Evolutionary conservation across 2,797 vertebrate genomes (phyloP).

Genomic region (Molossus alvarezi): DNA sequence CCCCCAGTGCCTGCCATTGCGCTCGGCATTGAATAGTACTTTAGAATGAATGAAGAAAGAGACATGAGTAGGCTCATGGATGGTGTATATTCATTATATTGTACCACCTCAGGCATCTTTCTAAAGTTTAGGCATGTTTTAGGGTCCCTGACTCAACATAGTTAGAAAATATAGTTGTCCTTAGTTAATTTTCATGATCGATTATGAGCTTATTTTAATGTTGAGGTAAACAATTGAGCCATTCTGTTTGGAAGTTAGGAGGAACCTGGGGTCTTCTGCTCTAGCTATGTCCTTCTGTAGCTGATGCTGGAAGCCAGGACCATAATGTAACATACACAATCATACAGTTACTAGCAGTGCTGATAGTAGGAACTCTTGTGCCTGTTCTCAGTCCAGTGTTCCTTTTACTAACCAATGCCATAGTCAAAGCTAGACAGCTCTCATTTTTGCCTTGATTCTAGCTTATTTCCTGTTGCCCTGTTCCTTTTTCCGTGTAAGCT

Average conservation of each 20-base stretch:
- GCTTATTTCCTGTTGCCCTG: neutral
- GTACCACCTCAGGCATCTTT: neutral
- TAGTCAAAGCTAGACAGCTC: neutral
- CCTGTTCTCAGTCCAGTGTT: neutral
- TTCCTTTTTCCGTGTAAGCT: neutral
- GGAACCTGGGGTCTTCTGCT: neutral
- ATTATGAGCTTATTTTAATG: neutral
- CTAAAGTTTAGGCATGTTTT: neutral
- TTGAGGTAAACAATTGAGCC: neutral
- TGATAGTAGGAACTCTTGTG: neutral
- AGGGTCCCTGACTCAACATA: neutral
- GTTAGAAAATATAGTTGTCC: neutral
- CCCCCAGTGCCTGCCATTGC: neutral
- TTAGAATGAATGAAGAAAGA: constrained; percentile 35
- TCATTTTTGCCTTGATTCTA: neutral
- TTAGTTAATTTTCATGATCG: neutral
- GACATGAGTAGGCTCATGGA: no score
- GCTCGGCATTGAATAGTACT: neutral
- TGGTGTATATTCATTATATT: neutral
- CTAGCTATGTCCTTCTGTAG: neutral
- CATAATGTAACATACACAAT: neutral
- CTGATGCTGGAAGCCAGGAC: neutral
- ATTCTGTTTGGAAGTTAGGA: neutral
- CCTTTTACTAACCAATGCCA: neutral
- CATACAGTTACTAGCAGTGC: neutral